Conservation (phyloP, 2,113 vertebrate species). For the Girardinichthys multiradiatus region DNA sequence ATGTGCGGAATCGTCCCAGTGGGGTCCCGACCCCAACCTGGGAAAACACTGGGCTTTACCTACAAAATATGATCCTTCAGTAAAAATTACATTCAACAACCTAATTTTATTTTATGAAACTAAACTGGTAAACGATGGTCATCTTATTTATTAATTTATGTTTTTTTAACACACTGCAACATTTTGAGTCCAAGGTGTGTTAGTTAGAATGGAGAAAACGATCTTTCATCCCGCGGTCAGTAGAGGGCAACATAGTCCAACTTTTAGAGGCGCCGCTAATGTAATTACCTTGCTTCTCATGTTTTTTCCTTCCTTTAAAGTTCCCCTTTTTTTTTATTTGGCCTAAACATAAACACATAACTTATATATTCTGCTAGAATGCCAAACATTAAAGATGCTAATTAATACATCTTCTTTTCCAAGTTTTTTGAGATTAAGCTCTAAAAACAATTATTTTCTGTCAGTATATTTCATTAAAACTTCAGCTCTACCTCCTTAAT, state of each 20-base stretch:
- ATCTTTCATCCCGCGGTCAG: not conserved
- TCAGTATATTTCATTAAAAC: not conserved
- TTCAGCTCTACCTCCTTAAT: not conserved
- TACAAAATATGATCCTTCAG: not conserved
- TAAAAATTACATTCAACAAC: not conserved
- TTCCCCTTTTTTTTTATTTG: not conserved
- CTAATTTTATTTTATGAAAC: not conserved
- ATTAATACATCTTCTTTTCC: not conserved
- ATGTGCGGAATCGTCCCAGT: no score
- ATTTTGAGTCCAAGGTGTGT: not conserved
- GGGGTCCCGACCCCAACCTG: no score
- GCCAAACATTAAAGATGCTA: not conserved
- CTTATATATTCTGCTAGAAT: not conserved
- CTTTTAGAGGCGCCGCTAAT: constrained; percentile 13
- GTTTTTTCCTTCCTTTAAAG: not conserved
- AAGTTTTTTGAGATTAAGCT: not conserved
- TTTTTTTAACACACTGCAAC: not conserved
- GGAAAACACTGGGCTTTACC: not conserved
- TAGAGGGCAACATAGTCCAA: constrained; percentile 77
- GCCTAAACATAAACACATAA: not conserved
- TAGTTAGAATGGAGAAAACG: no score
- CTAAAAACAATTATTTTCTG: not conserved
- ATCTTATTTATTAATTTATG: not conserved
- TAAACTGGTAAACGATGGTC: not conserved
- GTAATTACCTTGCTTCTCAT: not conserved